Evolutionary conservation across 1,140 invertebrate species (phyloP), one percentile per base, ranked within the genome.

Genomic region (Hyles vespertilio): DNA sequence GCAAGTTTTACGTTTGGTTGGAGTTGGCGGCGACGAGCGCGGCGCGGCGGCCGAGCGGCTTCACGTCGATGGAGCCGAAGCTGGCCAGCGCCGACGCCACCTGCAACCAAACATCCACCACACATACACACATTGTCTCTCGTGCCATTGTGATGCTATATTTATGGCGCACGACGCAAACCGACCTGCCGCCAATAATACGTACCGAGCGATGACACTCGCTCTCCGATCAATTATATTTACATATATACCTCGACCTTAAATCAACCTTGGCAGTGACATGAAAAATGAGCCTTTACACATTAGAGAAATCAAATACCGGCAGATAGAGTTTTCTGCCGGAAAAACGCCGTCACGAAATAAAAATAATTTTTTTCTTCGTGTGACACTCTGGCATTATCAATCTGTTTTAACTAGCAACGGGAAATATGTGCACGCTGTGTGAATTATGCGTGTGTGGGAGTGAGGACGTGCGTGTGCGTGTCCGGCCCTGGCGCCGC

Each of bases 261-360:
- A 87, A 80, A 85, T 86, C 77, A 85, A 88, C 85, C 85, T 88
- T 88, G 85, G 84, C 83, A 85, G 77, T 82, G 79, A 70, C 74
- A 79, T 84, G 80, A 84, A 80, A 87, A 83, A 86, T 81, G 63
- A 67, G 62, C 69, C 75, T 70, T 72, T 66, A 68, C 69, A 74
- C 75, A 74, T 83, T 75, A 55, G 61, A 78, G 82, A 77, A 79
- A 81, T 81, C 77, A 81, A 79, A 77, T 73, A 74, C 72, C 69
- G 71, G 59, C 56, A 55, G 60, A 54, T 55, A 33, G 51, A 7
- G n/a, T 10, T 46, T 10, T 46, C 61, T 68, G 76, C 69, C 69
- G 69, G 69, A 76, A 79, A 78, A 76, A 67, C 58, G 56, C 22
- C 54, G 49, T 65, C 60, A 60, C 58, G 59, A 61, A 34, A 66